Base-by-base conservation (phyloP, 1,140 invertebrate genomes). In the Drosophila setifemur region DNA sequence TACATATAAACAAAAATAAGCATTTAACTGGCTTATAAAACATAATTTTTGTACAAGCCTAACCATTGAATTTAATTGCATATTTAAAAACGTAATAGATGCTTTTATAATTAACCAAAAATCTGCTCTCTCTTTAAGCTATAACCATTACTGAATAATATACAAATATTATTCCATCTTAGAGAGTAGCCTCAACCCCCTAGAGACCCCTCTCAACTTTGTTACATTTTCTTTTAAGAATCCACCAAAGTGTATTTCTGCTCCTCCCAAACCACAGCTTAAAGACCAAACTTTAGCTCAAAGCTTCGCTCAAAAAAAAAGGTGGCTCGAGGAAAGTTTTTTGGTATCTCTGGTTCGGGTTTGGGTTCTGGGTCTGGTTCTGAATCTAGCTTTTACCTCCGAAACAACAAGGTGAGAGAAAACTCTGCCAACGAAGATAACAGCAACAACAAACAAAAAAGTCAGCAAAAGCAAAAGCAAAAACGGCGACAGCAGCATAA, bases 351-450 rank as follows among this genome's bases (percentile, higher is more conserved):
- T 16, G 12, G 7, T 18, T 16, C 2, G 5, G 1, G 6, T 16
- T 2, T 37, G 26, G 7, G 14, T 37, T 43, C 54, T 70, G 52
- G 55, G 61, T 52, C 70, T 68, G 64, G 71, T 71, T 79, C 21
- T 54, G 23, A 29, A 7, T 67, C 19, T 68, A 26, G 31, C 31
- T 47, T 48, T 48, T 63, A 43, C 48, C 48, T 44, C 29, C 39
- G 48, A 53, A n/a, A 40, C 48, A 42, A n/a, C 57, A 77, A 85
- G 64, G 79, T 74, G 64, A 85, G 78, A 71, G 78, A 33, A 52
- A 70, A 48, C 49, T 57, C 71, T 66, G 57, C 39, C 57, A 43
- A 37, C 69, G 50, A 21, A 76, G 74, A 85, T 85, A 85, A 73
- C 57, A 73, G 52, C 33, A 69, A 39, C 31, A 26, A 26, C 19